phyloP scores from a whole-genome alignment of 2,888 invertebrate species.

The Caenorhabditis imperialis region DNA sequence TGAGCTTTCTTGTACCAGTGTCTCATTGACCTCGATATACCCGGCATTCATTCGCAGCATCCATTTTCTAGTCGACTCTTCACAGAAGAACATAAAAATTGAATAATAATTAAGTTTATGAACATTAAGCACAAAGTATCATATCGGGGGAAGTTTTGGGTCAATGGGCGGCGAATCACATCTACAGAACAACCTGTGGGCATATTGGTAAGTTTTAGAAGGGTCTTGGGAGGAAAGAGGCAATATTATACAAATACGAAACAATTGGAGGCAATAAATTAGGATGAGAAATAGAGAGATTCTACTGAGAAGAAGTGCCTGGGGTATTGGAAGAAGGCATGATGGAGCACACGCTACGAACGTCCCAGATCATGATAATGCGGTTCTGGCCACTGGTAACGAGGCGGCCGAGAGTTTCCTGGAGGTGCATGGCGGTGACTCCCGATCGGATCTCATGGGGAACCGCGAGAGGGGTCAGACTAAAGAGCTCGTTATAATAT shows the following conservation, averaged over 20 bases:
- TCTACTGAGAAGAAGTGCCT: not conserved
- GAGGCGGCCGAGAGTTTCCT: slow-evolving; percentile 89
- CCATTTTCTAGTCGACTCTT: slow-evolving; percentile 10
- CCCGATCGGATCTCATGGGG: slow-evolving; percentile 96
- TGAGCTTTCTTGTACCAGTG: slow-evolving; percentile 28
- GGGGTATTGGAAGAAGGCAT: not conserved
- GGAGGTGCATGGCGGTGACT: slow-evolving; percentile 88
- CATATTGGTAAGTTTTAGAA: slow-evolving; percentile 20
- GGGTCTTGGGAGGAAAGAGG: slow-evolving; percentile 3
- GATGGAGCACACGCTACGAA: slow-evolving; percentile 50
- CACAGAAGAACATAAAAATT: not conserved
- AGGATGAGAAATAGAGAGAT: not conserved
- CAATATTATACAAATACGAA: too few species aligned
- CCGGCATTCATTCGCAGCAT: slow-evolving; percentile 6
- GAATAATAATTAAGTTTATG: not conserved
- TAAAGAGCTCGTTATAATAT: slow-evolving; percentile 79
- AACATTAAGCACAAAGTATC: slow-evolving; percentile 2
- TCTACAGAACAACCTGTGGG: slow-evolving; percentile 22
- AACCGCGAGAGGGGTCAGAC: slow-evolving; percentile 91
- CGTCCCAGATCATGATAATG: slow-evolving; percentile 85
- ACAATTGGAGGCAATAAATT: slow-evolving; percentile 4
- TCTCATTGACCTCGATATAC: slow-evolving; percentile 14
- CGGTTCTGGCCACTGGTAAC: slow-evolving; percentile 95
- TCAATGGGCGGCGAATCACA: slow-evolving; percentile 9
- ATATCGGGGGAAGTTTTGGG: slow-evolving; percentile 1